Evolutionary conservation across 2,113 vertebrate genomes (phyloP).

Genomic region (Colaptes auratus): DNA sequence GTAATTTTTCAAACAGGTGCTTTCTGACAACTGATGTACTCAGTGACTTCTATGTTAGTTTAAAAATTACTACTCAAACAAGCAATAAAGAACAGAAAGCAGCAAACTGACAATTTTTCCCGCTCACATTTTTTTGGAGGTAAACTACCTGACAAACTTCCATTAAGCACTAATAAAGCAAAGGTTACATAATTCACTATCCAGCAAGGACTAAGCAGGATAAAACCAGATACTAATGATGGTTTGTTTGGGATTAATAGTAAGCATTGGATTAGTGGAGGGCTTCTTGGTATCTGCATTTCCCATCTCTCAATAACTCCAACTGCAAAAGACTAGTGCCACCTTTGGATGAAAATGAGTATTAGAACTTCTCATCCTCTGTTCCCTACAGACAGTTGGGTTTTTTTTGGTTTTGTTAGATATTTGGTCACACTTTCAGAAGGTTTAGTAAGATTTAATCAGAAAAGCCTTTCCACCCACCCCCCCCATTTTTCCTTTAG

Average conservation of each 20-base stretch:
- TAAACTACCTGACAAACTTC: conserved; percentile 20
- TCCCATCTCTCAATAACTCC: neutral
- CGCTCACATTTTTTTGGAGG: neutral
- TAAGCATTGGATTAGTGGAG: conserved; percentile 71
- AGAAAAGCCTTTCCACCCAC: neutral
- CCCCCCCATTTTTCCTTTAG: neutral
- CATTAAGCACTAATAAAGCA: conserved; percentile 63
- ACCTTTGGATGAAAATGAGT: conserved; percentile 37
- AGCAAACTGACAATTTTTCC: neutral
- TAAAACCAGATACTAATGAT: conserved; percentile 74
- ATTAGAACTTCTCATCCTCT: neutral
- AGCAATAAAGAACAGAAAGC: neutral
- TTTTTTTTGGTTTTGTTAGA: neutral
- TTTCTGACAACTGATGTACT: neutral
- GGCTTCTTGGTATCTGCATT: conserved; percentile 31
- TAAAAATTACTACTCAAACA: neutral
- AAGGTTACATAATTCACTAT: conserved; percentile 63
- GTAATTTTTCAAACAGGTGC: neutral
- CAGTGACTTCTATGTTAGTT: neutral
- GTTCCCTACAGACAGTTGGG: neutral
- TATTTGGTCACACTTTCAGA: neutral
- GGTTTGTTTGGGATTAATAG: conserved; percentile 72
- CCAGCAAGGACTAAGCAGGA: conserved; percentile 64
- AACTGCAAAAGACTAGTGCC: conserved; percentile 56
- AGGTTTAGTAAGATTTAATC: neutral